These are phyloP conservation scores for Ophioninae sp. DNA, from an alignment of 2,888 invertebrate species.

Conservation along the genomic window DNA sequence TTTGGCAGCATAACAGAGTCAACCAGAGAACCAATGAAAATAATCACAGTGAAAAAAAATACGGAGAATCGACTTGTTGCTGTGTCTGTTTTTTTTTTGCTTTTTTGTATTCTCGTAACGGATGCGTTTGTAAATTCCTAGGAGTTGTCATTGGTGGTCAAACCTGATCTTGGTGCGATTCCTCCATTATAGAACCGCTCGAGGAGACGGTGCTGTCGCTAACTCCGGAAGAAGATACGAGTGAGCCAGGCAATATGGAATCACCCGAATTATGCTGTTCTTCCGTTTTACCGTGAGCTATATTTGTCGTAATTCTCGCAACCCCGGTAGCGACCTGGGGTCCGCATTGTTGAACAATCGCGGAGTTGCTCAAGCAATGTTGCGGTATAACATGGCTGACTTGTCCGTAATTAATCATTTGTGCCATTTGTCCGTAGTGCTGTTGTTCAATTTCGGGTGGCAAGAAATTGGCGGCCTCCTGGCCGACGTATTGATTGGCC, in stretches of 20 bases:
- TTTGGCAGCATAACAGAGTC: slow-evolving; percentile 17
- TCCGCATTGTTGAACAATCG: slow-evolving; percentile 53
- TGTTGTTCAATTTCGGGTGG: slow-evolving; percentile 51
- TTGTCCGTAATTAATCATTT: slow-evolving; percentile 55
- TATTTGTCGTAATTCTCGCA: slow-evolving; percentile 70
- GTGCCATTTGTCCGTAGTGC: slow-evolving; percentile 58
- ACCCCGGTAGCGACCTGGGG: slow-evolving; percentile 72
- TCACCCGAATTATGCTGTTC: slow-evolving; percentile 74
- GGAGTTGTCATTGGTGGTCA: slow-evolving; percentile 70
- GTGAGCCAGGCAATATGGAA: slow-evolving; percentile 72
- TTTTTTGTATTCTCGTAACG: slow-evolving; percentile 38
- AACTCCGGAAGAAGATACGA: slow-evolving; percentile 71
- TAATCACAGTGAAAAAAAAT: slow-evolving; percentile 21
- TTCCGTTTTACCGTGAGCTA: slow-evolving; percentile 67
- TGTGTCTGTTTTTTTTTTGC: slow-evolving; percentile 4
- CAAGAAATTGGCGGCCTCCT: slow-evolving; percentile 24
- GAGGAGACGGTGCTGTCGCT: slow-evolving; percentile 75
- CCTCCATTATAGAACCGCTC: slow-evolving; percentile 76
- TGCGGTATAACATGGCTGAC: slow-evolving; percentile 45
- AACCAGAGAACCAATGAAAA: slow-evolving; percentile 63
- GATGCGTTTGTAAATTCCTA: slow-evolving; percentile 73
- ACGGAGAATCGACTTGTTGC: slow-evolving; percentile 48
- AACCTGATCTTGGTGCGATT: slow-evolving; percentile 79
- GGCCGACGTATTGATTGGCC: slow-evolving; percentile 40
- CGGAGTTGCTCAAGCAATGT: slow-evolving; percentile 44